Base-by-base conservation (phyloP, 2,888 invertebrate species). In the Tiphia femorata region DNA sequence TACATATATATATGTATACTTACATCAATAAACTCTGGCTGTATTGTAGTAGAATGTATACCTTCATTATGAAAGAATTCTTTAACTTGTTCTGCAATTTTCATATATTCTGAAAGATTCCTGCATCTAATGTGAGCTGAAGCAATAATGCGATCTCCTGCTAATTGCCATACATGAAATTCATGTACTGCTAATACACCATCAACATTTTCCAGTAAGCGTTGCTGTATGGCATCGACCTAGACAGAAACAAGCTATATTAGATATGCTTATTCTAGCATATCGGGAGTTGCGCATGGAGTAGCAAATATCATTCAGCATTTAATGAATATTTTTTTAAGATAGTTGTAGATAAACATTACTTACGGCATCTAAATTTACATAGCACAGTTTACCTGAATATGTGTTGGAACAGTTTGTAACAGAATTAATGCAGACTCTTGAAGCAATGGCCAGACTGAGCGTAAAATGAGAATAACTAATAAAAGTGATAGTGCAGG, bases 401-500 rank as follows among this genome's bases (percentile, higher is more conserved):
- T 96, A 84, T 98, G 97, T 12, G 96, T 96, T 44, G 99, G 99
- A 56, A 98, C 97, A n/a, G 98, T 97, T 86, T 99, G 98, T 43
- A 99, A 87, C 58, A 98, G 86, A 78, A 98, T 98, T 63, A 97
- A 87, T 2, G 97, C 97, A 0, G 98, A 97, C 84, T 98, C 97
- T 73, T 94, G 90, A 44, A 98, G 86, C 64, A 97, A 85, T 4
- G 96, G 96, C 96, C 96, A 96, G 12, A 96, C 95, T 0, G 95
- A 95, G 64, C 91, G 90, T 63, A 96, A 85, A 67, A 97, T 97
- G 38, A 97, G 86, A 27, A 92, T 84, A 7, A 97, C 97, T 78
- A 98, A 88, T 30, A 96, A 86, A 77, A 98, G 90, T 80, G 96
- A 96, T 60, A 98, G 88, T 19, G 93, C 93, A 0, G 99, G 99